phyloP scores from a whole-genome alignment of 35 echinoderm and acorn worm genomes.

The Acanthaster planci region DNA sequence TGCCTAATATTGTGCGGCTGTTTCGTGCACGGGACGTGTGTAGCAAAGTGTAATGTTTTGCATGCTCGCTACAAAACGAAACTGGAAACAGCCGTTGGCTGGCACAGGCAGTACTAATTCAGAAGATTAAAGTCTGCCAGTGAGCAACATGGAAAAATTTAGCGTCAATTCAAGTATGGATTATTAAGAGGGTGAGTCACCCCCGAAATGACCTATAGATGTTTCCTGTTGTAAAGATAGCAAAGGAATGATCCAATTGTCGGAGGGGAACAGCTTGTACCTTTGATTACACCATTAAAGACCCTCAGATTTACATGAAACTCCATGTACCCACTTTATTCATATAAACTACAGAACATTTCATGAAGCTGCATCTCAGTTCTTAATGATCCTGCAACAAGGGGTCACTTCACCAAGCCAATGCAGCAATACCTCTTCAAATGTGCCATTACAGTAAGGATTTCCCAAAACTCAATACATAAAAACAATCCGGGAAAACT shows the following conservation, averaged over 20 bases:
- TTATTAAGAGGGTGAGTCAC: slow-evolving; percentile 25
- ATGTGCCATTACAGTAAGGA: too few species aligned
- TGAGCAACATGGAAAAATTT: slow-evolving; percentile 34
- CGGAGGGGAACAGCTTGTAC: background rate
- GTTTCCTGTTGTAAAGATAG: slow-evolving; percentile 25
- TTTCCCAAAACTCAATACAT: too few species aligned
- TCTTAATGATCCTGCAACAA: too few species aligned
- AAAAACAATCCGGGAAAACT: too few species aligned
- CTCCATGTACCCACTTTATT: too few species aligned
- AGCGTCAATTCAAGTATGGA: slow-evolving; percentile 25
- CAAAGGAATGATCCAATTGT: slow-evolving; percentile 21
- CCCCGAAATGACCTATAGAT: slow-evolving; percentile 31
- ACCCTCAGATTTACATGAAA: too few species aligned
- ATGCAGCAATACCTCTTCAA: too few species aligned
- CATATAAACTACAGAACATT: too few species aligned
- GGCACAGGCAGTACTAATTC: slow-evolving; percentile 21
- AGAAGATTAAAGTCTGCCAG: slow-evolving; percentile 26
- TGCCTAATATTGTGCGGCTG: background rate
- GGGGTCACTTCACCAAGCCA: too few species aligned
- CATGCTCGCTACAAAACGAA: background rate
- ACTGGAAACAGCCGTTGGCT: background rate
- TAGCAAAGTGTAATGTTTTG: background rate
- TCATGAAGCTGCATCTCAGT: too few species aligned
- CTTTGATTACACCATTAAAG: slow-evolving; percentile 1
- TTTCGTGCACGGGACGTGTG: background rate